Evolutionary conservation across 2,113 vertebrate genomes (phyloP).

Genomic region (Casuarius casuarius): DNA sequence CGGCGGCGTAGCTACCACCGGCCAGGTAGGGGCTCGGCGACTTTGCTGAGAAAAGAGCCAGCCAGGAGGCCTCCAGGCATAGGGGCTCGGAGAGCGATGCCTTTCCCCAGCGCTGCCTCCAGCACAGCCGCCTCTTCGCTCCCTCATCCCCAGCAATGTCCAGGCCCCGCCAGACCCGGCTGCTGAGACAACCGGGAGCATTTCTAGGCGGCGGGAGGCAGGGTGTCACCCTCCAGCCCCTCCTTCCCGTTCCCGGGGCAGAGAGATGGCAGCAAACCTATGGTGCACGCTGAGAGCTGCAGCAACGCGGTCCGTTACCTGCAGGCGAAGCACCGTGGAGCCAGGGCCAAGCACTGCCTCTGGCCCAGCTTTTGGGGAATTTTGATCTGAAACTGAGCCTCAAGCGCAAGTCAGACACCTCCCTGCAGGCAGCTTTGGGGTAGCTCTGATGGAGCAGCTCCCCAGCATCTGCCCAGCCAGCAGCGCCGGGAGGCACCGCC

Average conservation of each 20-base stretch:
- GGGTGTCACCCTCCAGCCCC: neutral
- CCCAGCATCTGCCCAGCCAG: neutral
- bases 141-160: neutral
- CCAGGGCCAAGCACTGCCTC: neutral
- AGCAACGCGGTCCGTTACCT: neutral
- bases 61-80: neutral
- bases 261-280: neutral
- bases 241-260: too few relatives aligned
- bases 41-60: neutral
- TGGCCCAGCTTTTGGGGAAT: neutral
- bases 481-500: neutral
- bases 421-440: neutral
- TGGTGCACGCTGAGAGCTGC: neutral
- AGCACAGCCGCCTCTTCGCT: neutral
- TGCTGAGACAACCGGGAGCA: neutral
- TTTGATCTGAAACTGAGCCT: neutral
- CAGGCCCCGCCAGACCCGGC: neutral
- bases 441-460: neutral
- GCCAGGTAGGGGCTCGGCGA: neutral
- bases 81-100: neutral
- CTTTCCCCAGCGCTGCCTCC: neutral
- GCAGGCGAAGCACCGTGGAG: neutral
- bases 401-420: neutral
- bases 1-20: neutral
- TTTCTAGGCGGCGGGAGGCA: neutral